Percentiles rank a stretch among this genome's conserved stretches.
Evolutionary conservation across 92 coral and sea anemone genomes (phyloP).

Genomic region (Anthopleura xanthogrammica): DNA sequence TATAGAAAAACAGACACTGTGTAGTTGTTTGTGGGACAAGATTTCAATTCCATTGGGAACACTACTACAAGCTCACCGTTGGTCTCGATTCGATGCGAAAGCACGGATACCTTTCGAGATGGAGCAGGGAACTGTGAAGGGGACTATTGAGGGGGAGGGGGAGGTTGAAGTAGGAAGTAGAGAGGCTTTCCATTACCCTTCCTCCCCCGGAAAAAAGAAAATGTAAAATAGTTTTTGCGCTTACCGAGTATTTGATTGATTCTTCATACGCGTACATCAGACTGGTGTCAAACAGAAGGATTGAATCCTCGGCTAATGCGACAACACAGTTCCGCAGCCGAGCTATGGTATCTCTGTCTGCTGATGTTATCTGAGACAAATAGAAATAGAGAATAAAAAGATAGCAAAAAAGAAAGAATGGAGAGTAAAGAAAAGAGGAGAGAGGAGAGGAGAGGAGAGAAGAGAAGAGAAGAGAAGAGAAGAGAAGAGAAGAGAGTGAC

Average conservation of each 20-base stretch:
- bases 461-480: too few relatives aligned
- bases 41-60: too few relatives aligned
- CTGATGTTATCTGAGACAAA: conserved; percentile 46
- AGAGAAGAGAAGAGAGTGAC: background rate
- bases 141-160: background rate
- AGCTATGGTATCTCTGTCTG: conserved; percentile 86
- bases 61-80: too few relatives aligned
- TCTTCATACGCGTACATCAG: conserved; percentile 82
- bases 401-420: background rate
- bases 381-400: background rate
- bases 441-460: background rate
- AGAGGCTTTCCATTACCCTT: background rate
- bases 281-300: conserved; percentile 81
- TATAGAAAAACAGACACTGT: too few relatives aligned
- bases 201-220: background rate
- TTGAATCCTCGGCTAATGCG: conserved; percentile 79
- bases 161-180: background rate
- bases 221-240: background rate
- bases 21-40: too few relatives aligned
- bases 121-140: too few relatives aligned
- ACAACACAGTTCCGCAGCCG: conserved; percentile 88
- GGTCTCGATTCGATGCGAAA: too few relatives aligned
- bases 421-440: background rate
- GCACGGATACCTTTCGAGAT: too few relatives aligned
- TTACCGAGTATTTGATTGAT: conserved; percentile 76